Evolutionary conservation across 1,140 invertebrate genomes (phyloP), one percentile per base, ranked within the genome.

Genomic region (Hestina assimilis): DNA sequence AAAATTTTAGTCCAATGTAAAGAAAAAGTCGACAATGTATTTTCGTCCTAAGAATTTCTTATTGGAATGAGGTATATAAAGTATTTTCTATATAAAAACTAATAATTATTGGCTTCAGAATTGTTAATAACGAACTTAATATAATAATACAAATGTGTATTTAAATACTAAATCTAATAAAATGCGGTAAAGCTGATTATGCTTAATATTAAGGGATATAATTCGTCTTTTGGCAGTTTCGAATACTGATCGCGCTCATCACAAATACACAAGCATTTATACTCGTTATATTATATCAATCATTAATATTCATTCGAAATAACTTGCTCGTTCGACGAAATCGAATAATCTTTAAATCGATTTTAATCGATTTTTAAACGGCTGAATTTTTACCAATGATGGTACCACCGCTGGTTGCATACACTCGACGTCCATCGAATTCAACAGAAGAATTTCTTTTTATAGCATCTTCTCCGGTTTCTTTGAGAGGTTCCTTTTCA

Each of bases 331-430:
- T 58, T 55, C 45, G 20, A 48, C 45, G 45, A 48, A 21, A 23
- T 48, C 12, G 19, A 48, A 48, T 43, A 40, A 50, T 60, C 11
- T 11, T 11, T 33, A 4, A 35, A 38, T 38, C 33, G 33, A 38
- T 38, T n/a, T 15, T 58, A 28, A 29, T 20, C 5, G 7, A 47
- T 6, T 56, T 38, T 73, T 94, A 96, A 51, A 96, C 95, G 42
- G 94, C 94, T 8, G 95, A 96, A 72, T 95, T 94, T 89, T 95
- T 95, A 59, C 94, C 95, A 63, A 95, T 94, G 64, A 95, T 95
- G 3, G 82, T 72, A 69, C 92, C 91, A 33, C 94, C 93, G 20
- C 94, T 94, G 70, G 93, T 94, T 14, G 94, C 93, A 69, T 95
- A 92, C 9, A 94, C 94, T 64, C 93, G 91, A 69, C 93, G 92